Percentiles rank a stretch among this genome's conserved stretches.
Conservation (phyloP, 2,113 vertebrate species). For the Podarcis raffonei region DNA sequence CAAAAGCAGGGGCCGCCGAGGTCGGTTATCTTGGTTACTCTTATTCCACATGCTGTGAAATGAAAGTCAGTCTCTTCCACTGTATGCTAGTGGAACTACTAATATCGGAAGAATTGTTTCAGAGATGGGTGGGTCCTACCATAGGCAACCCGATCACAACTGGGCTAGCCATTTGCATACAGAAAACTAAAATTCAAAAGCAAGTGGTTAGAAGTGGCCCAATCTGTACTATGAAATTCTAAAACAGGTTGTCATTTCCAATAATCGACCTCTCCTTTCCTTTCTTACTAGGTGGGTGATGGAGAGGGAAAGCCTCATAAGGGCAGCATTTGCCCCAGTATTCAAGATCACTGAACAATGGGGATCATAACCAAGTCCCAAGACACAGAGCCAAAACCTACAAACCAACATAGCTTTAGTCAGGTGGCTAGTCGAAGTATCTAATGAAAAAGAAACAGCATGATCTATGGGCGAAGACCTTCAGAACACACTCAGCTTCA, state of each 20-base stretch:
- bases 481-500: neutral
- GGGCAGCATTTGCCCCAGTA: neutral
- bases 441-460: neutral
- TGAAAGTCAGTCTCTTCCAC: neutral
- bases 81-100: neutral
- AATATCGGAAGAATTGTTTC: neutral
- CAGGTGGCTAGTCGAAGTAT: neutral
- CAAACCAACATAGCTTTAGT: neutral
- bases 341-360: neutral
- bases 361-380: neutral
- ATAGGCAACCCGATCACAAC: neutral
- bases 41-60: neutral
- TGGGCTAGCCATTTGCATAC: neutral
- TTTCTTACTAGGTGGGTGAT: neutral
- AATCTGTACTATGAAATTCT: neutral
- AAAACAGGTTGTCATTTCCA: neutral
- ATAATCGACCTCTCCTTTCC: neutral
- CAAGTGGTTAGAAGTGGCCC: neutral
- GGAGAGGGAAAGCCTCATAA: neutral
- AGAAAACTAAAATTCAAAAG: neutral
- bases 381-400: neutral
- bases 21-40: neutral
- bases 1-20: slow-evolving; percentile 11
- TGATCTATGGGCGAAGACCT: neutral
- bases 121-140: neutral